Percentiles rank a stretch among this genome's conserved stretches.
Conservation (phyloP, 2,888 invertebrate species). For the Drosophila birchii region DNA sequence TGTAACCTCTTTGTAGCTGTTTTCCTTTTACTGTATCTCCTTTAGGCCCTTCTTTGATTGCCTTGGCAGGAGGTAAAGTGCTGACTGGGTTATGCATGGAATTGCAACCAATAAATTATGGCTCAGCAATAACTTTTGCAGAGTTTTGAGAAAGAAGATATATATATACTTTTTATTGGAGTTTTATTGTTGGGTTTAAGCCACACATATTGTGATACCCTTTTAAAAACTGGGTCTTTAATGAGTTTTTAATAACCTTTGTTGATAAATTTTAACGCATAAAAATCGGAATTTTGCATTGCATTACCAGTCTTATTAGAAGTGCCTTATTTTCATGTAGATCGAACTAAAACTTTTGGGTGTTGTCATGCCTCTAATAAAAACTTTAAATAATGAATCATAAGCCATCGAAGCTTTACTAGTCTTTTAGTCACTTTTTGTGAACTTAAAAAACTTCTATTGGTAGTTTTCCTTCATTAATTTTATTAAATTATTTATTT, state of each 20-base stretch:
- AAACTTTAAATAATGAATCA: not conserved
- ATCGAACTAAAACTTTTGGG: too few species aligned
- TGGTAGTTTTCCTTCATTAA: not conserved
- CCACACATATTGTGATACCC: too few species aligned
- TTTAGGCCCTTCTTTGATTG: conserved; percentile 29
- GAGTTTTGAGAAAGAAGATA: conserved; percentile 9
- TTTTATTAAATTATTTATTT: not conserved
- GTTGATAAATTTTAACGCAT: too few species aligned
- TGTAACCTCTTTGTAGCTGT: not conserved
- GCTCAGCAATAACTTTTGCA: conserved; percentile 26
- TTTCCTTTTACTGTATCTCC: conserved; percentile 2
- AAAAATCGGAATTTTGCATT: too few species aligned
- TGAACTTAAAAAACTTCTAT: not conserved
- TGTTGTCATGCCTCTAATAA: too few species aligned
- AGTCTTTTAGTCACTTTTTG: not conserved
- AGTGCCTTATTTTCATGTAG: too few species aligned
- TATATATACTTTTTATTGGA: not conserved
- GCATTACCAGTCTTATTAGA: too few species aligned
- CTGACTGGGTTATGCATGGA: conserved; percentile 15
- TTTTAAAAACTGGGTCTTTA: too few species aligned
- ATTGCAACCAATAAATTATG: conserved; percentile 47
- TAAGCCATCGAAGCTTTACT: too few species aligned
- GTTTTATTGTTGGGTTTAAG: not conserved
- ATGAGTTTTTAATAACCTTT: too few species aligned
- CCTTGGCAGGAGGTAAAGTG: conserved; percentile 23